Evolutionary conservation across 2,113 vertebrate species (phyloP).

Genomic region (Butorides virescens): DNA sequence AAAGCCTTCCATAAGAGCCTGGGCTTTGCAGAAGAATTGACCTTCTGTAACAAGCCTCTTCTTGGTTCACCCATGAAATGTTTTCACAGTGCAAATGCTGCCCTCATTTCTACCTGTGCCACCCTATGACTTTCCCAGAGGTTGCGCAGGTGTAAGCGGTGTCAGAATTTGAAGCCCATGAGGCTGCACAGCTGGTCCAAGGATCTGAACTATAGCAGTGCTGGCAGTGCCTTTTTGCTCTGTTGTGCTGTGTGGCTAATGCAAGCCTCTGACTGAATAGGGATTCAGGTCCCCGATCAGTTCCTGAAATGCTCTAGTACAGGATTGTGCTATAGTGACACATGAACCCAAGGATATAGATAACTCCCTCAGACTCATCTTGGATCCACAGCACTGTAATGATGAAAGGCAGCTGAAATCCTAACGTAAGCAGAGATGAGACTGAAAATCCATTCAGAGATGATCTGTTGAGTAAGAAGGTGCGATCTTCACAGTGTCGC

Average conservation of each 20-base stretch:
- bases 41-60: background rate
- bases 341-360: background rate
- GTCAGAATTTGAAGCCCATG: background rate
- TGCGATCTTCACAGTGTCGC: conserved; percentile 5
- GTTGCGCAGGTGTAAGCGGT: background rate
- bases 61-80: background rate
- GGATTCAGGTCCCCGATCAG: background rate
- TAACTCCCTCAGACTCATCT: background rate
- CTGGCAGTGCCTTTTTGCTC: background rate
- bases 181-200: background rate
- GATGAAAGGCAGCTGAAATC: conserved; percentile 37
- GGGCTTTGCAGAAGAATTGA: background rate
- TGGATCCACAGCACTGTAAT: background rate
- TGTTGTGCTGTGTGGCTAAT: background rate
- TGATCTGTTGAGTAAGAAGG: conserved; percentile 27
- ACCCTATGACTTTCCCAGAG: background rate
- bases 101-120: background rate
- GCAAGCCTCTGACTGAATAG: background rate
- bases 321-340: background rate
- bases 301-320: background rate
- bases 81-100: background rate
- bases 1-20: background rate
- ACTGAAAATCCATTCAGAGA: conserved; percentile 42
- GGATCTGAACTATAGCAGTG: background rate
- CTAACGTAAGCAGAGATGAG: background rate